Evolutionary conservation across 2,888 invertebrate species (phyloP), one percentile per base, ranked within the genome.

Genomic region (Melipona bicolor): DNA sequence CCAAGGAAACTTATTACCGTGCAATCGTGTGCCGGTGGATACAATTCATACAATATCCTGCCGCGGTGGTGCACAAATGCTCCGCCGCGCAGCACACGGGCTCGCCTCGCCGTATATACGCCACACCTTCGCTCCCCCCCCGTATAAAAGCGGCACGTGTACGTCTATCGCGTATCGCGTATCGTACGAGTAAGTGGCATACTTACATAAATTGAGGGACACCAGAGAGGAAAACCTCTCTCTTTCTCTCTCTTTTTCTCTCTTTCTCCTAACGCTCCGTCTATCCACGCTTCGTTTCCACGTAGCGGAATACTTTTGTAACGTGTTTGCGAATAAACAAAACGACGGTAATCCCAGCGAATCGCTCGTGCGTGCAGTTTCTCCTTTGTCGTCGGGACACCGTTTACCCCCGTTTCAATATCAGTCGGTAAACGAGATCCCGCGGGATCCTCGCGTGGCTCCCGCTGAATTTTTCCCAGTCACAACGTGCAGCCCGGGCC

Each of bases 1-100:
- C 91, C 92, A 88, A 74, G 87, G 91, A 90, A 92, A 91, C 92
- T 91, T 92, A 91, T 92, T 92, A 92, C 85, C 88, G 89, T 85
- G 84, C 86, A 86, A 87, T 87, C 83, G 83, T 64, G 77, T 43
- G 79, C 56, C n/a, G 43, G 81, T 75, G 79, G 81, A 82, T 87
- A 83, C 87, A 86, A 87, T 87, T 89, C 80, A 85, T 84, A 80
- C 79, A 77, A 68, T 79, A 79, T 76, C 64, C 67, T 67, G 52
- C 75, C 59, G 56, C 78, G 61, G 62, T 62, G 70, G n/a, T 70
- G 72, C 64, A 64, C 75, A 62, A 75, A 72, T 72, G 77, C 49
- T 49, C 32, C 64, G 3, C 32, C 32, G 32, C 32, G 32, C 56
- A 64, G 27, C 61, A 52, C 62, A 64, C 62, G 32, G 79, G 32